Evolutionary conservation across 2,797 vertebrate genomes (phyloP), one percentile per base, ranked within the genome.

Genomic region (Falco peregrinus): DNA sequence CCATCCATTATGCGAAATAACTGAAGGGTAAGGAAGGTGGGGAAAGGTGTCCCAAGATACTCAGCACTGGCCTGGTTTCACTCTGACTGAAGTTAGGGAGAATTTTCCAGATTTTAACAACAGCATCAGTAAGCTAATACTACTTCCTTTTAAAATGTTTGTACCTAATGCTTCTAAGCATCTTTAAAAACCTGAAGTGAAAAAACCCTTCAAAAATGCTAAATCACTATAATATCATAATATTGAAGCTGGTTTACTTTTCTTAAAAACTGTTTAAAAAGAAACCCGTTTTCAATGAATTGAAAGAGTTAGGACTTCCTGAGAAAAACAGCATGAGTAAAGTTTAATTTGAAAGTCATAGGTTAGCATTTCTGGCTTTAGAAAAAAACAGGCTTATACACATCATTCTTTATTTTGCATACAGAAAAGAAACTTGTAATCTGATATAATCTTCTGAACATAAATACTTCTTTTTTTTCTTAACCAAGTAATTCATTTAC

Each of bases 281-380:
- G 70, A 92, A 82, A 48, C 4, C 2, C 69, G 4, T 39, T 84
- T 89, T 70, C 65, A 84, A 28, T 76, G 28, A 37, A 84, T 80
- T 60, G 18, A 68, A 89, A 71, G 57, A 60, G 9, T 61, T 37
- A 68, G 9, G 17, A 17, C 8, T 68, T 86, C 28, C 53, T 43
- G 39, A 84, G 31, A 95, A 93, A 47, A 79, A 37, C 11, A 18
- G 12, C 6, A 2, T 47, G 59, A 59, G 20, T 74, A 37, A 84
- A 70, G 50, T 90, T 90, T 93, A 91, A 93, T 91, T 95, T 91
- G 65, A 91, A 91, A 94, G 28, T 43, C 64, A 74, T 18, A 59
- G 43, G 64, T 63, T 95, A 91, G 64, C 94, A 88, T 89, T 90
- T 84, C 78, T 93, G 47, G 19, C 0, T 87, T 93, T 86, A 68